Base-by-base conservation (phyloP, 2,113 vertebrate species). In the Leptosomus discolor region DNA sequence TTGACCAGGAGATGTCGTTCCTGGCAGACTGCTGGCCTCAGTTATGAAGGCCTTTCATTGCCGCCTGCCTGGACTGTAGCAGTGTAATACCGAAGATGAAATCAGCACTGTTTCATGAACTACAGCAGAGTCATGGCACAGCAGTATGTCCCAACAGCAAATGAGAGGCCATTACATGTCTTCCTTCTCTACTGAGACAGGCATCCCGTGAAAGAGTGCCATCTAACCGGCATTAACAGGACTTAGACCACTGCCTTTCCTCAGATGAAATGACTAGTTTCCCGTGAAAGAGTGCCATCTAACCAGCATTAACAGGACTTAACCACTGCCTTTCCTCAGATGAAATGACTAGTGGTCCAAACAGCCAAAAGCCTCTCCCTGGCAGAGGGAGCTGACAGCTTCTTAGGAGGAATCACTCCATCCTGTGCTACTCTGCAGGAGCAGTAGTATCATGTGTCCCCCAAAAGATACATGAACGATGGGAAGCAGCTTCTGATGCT, bases 361-460 rank as follows among this genome's bases (percentile, higher is more conserved):
- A 58, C 8, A 58, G 46, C 16, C 51, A 21, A 58, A 73, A 75
- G 53, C 18, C 39, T 43, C 10, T 37, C 64, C 34, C 18, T 5
- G 37, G 10, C 41, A 85, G 69, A 61, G 64, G 36, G 7, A 58
- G 8, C 57, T 15, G 73, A 36, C 61, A 50, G 32, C 29, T 74
- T 39, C 41, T 76, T 34, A 8, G 19, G 32, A 88, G 27, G 84
- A 68, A 51, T 41, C 9, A 19, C 34, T 51, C 43, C 60, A 78
- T n/a, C 60, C 58, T 26, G 21, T 9, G 3, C 11, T 48, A 8
- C 30, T 36, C 34, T 53, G 30, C 51, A 63, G 67, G 34, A 73
- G 32, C 75, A 81, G 39, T 0, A 5, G 37, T 11, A 86, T n/a
- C 16, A 15, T 20, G 5, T 2, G 1, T 12, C 6, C 30, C 45